Base-by-base conservation (phyloP, 1,140 invertebrate species). In the Bombus fervidus region DNA sequence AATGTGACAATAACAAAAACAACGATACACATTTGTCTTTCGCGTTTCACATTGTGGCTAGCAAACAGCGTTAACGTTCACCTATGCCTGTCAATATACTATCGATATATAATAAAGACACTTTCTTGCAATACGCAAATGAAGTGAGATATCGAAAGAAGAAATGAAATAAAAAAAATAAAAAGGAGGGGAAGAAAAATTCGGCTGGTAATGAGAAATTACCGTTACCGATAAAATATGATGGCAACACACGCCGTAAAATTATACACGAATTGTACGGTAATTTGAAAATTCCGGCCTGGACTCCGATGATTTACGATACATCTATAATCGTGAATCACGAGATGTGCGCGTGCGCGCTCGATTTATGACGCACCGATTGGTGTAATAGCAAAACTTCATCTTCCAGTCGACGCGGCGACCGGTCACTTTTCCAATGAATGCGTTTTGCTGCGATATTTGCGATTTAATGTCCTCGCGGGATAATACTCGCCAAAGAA, bases 281-380 rank as follows among this genome's bases (percentile, higher is more conserved):
- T 77, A 78, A 89, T 86, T 86, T 72, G 79, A 86, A 89, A 89
- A 81, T 73, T 57, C 59, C 72, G 53, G 43, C 53, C 64, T 43
- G n/a, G 25, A 39, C 53, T 10, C 25, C 73, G 69, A 86, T 89
- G 80, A 89, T 89, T 86, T 86, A 89, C 85, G 75, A 66, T 66
- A 43, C 85, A 79, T 89, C 72, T 89, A 83, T 83, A 89, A 89
- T 86, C 88, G 81, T 85, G 83, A 85, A 85, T 80, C 66, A 84
- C 37, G 57, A 22, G 43, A 74, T 43, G 22, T n/a, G 59, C 15
- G 75, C 15, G 15, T 57, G 37, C 6, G 22, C 31, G 47, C 31
- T 12, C 73, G 82, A 88, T 89, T 89, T 89, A 89, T 43, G 85
- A 86, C 64, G 59, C 77, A 71, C 76, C 78, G 57, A 87, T 75